A percentile compares a stretch with the other conserved stretches of the same genome.
phyloP scores from a whole-genome alignment of 2,888 invertebrate genomes.

The Archaeoteleia sp. region DNA sequence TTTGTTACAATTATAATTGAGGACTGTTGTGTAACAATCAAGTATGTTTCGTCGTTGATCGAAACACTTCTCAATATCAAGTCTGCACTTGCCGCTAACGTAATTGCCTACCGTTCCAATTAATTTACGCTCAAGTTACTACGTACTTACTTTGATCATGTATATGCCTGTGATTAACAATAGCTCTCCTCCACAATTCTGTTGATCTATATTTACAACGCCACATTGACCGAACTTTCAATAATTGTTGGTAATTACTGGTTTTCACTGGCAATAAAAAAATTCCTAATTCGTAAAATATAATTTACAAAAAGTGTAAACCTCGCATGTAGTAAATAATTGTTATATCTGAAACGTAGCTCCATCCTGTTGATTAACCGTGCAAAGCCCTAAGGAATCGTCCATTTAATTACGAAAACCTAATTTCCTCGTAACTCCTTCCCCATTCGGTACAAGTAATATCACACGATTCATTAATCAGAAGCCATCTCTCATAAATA shows the following conservation, averaged over 20 bases:
- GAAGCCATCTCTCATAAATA: constrained; percentile 21
- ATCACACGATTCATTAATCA: constrained; percentile 29
- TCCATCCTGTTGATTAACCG: no score
- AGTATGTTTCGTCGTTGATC: constrained; percentile 27
- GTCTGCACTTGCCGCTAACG: constrained; percentile 42
- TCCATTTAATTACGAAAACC: constrained; percentile 10
- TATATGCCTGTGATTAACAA: constrained; percentile 16
- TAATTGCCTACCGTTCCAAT: constrained; percentile 68
- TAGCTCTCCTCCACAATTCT: constrained; percentile 24
- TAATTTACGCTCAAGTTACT: constrained; percentile 65
- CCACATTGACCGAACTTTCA: constrained; percentile 16
- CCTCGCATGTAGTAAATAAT: no score
- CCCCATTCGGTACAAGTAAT: background rate
- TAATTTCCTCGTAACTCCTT: constrained; percentile 5
- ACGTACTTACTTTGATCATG: constrained; percentile 52
- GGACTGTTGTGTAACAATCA: constrained; percentile 25
- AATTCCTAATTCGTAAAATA: no score
- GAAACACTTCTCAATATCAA: constrained; percentile 50
- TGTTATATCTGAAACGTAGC: no score
- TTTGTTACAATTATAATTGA: constrained; percentile 9
- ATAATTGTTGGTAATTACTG: constrained; percentile 24
- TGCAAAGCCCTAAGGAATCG: background rate
- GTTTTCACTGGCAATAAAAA: no score
- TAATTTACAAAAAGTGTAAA: no score
- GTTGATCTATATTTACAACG: constrained; percentile 39